phyloP scores from a whole-genome alignment of 1,140 invertebrate genomes.

The Sipha flava region DNA sequence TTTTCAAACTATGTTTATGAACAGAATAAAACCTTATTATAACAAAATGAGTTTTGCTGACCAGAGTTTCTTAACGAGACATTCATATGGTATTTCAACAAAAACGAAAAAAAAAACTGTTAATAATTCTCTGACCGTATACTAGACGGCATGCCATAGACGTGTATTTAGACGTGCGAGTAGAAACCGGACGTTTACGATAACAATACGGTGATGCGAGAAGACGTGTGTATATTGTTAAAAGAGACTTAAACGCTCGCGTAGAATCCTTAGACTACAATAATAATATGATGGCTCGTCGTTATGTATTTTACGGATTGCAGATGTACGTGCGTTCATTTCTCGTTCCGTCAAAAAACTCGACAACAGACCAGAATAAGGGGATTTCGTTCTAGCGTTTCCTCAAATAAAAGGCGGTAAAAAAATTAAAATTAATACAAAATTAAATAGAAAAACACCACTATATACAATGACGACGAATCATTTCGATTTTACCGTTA shows the following conservation, averaged over 20 bases:
- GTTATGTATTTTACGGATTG: too few relatives aligned
- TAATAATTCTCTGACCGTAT: background rate
- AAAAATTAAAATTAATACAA: background rate
- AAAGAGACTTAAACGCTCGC: slow-evolving; percentile 9
- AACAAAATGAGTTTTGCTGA: too few relatives aligned
- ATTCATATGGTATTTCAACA: background rate
- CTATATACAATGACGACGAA: background rate
- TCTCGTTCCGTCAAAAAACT: background rate
- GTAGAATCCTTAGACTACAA: background rate
- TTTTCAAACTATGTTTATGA: too few relatives aligned
- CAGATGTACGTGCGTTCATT: too few relatives aligned
- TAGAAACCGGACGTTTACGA: background rate
- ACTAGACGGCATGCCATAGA: background rate
- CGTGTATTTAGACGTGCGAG: background rate
- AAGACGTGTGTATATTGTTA: background rate
- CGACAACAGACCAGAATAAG: too few relatives aligned
- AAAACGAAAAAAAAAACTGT: background rate
- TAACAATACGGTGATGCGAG: background rate
- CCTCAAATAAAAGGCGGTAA: background rate
- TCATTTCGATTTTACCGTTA: slow-evolving; percentile 16
- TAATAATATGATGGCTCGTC: background rate
- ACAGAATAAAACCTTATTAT: too few relatives aligned
- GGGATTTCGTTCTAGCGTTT: too few relatives aligned
- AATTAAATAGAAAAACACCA: background rate
- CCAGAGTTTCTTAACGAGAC: background rate